Base-by-base conservation (phyloP, 2,113 vertebrate species). In the Spermophilus dauricus region DNA sequence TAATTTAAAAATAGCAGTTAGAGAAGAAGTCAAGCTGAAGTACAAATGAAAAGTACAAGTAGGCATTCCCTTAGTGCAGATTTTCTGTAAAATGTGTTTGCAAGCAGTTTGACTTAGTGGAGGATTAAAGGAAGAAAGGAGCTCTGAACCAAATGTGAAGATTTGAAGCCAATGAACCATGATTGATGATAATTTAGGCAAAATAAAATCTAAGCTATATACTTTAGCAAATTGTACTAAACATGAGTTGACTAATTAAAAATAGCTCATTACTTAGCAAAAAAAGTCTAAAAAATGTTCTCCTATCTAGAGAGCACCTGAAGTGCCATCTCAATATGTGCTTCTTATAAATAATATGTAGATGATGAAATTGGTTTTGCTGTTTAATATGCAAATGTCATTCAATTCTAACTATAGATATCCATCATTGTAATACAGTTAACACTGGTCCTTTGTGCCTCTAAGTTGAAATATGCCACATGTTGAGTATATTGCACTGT, bases 151-250 rank as follows among this genome's bases (percentile, higher is more conserved):
- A 95, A 85, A 92, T 58, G 42, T 87, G 89, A 97, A 88, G 51
- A 91, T 94, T 75, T 93, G 61, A 95, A 76, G 51, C 42, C 53
- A 97, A n/a, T 86, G 65, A 91, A 91, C 72, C 28, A 72, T 94
- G 67, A 86, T 61, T 84, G 72, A 87, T 85, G 56, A 75, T 97
- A 97, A 97, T 91, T 97, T 95, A 81, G 24, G 24, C 22, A 94
- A 97, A 96, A 86, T 81, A 88, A 89, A 94, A 90, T 89, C 72
- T 97, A 96, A 93, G 37, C n/a, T 73, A 77, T 12, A n/a, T 56
- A 76, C 16, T 89, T 91, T 70, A 93, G 22, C 34, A 83, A 80
- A 86, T 94, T 90, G 94, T 51, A 30, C 86, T 96, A 72, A 87
- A 86, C 75, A 77, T 34, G 9, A 95, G 1, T 86, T 97, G 51